A percentile compares a stretch with the other conserved stretches of the same genome.
These are phyloP conservation scores for Bujurquina vittata DNA, from an alignment of 2,113 vertebrate genomes.

Conservation along the genomic window DNA sequence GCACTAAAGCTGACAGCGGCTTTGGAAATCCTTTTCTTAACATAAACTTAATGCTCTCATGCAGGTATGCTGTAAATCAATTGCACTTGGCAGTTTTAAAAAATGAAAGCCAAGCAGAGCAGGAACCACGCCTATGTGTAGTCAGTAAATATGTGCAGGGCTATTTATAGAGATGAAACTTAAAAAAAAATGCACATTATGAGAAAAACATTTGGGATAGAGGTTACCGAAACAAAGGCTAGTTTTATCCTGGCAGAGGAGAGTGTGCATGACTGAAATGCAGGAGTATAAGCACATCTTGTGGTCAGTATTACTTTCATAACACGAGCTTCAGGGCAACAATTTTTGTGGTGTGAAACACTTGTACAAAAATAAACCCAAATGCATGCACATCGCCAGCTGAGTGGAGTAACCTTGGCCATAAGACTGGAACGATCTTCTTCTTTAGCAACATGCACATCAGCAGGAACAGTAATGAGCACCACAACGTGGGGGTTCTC, in stretches of 20 bases:
- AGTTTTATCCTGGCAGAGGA: background rate
- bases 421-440: background rate
- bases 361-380: slow-evolving; percentile 34
- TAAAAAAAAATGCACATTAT: background rate
- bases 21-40: background rate
- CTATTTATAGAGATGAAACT: background rate
- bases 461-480: background rate
- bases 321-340: slow-evolving; percentile 20
- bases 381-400: slow-evolving; percentile 27
- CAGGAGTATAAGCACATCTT: background rate
- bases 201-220: background rate
- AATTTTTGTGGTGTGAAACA: slow-evolving; percentile 16
- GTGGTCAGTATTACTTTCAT: slow-evolving; percentile 40
- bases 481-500: background rate
- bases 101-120: background rate
- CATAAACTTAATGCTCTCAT: background rate
- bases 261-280: background rate
- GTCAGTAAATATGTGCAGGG: background rate
- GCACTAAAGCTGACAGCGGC: background rate
- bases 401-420: slow-evolving; percentile 18
- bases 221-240: background rate
- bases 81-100: background rate
- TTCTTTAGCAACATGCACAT: background rate
- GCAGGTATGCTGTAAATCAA: background rate
- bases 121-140: background rate